Conservation (phyloP, 1,140 invertebrate genomes). For the Pemphigus obesinymphae region DNA sequence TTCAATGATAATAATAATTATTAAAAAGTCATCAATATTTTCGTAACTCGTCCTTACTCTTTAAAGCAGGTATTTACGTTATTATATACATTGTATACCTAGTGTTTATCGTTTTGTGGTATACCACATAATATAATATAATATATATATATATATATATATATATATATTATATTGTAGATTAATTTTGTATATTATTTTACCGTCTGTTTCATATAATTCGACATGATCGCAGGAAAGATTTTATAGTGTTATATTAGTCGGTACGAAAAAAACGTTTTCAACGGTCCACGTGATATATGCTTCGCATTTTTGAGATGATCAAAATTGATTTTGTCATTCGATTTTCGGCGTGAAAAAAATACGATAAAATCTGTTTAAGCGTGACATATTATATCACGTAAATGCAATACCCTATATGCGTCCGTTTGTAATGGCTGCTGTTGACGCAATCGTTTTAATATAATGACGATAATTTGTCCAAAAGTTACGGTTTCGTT, state of each 20-base stretch:
- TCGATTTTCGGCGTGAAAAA: neutral
- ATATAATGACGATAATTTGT: neutral
- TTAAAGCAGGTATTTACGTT: no score
- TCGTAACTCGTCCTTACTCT: no score
- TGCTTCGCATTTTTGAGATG: neutral
- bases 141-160: no score
- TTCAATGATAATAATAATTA: no score
- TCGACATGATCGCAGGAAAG: neutral
- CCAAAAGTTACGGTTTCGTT: neutral
- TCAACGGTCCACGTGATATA: neutral
- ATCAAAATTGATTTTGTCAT: neutral
- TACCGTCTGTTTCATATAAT: neutral
- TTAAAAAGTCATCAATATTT: no score
- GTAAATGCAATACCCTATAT: no score
- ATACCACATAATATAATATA: no score
- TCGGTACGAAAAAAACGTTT: neutral
- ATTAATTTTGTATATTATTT: neutral
- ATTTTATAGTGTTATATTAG: no score
- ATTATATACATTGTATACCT: no score
- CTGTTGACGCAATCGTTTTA: neutral
- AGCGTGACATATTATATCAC: neutral
- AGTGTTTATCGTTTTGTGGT: no score
- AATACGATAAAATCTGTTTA: neutral
- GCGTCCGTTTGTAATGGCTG: neutral
- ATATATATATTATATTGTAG: no score